Evolutionary conservation across 37 sponge, comb jelly and placozoan genomes (phyloP).

Genomic region (Beroe ovata): DNA sequence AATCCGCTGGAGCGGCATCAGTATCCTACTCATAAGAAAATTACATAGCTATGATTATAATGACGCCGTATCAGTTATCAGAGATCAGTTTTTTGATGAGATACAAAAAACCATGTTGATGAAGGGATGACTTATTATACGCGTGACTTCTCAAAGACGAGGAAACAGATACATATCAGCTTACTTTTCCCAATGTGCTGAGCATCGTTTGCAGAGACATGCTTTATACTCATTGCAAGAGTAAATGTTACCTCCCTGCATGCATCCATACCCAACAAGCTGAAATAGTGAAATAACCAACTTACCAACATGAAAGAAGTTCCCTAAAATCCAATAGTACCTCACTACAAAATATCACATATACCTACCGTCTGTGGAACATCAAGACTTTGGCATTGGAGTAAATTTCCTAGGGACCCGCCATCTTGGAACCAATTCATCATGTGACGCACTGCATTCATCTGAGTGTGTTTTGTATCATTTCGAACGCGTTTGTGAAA

Average conservation of each 20-base stretch:
- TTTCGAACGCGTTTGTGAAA: neutral
- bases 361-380: slow-evolving; percentile 27
- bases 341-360: neutral
- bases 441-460: slow-evolving; percentile 33
- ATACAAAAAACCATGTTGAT: neutral
- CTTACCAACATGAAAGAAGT: no score
- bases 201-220: slow-evolving; percentile 23
- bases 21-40: neutral
- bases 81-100: neutral
- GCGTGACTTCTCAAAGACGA: neutral
- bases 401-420: slow-evolving; percentile 3
- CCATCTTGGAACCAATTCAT: slow-evolving; percentile 1
- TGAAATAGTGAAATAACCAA: neutral
- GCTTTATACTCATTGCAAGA: slow-evolving; percentile 13
- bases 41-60: neutral
- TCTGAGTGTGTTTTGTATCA: neutral
- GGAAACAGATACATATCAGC: neutral
- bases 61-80: neutral
- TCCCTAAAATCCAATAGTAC: no score
- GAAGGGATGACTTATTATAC: no score
- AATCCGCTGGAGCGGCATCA: neutral
- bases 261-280: slow-evolving; percentile 3
- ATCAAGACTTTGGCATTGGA: slow-evolving; percentile 39
- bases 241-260: neutral
- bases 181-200: slow-evolving; percentile 39